Conservation (phyloP, 1,140 invertebrate species). For the Drosophila lowei region DNA sequence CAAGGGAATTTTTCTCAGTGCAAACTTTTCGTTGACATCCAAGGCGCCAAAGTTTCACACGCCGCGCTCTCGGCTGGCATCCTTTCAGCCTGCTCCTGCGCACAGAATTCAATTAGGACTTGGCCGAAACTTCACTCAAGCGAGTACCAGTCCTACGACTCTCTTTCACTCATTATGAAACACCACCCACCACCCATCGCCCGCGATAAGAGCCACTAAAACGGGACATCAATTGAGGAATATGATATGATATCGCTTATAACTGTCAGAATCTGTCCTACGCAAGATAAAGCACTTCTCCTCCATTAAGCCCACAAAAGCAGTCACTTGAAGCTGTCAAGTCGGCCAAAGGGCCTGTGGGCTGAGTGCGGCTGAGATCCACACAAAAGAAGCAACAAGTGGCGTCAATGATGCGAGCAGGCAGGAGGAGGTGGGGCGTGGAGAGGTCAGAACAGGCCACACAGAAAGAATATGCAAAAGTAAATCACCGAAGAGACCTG, state of each 20-base stretch:
- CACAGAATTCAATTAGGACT: slow-evolving; percentile 68
- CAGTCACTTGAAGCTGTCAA: slow-evolving; percentile 39
- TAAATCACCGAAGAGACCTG: slow-evolving; percentile 29
- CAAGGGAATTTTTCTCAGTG: slow-evolving; percentile 30
- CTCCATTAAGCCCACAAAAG: background rate
- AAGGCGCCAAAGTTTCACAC: slow-evolving; percentile 26
- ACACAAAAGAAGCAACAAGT: slow-evolving; percentile 41
- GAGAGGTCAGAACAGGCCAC: slow-evolving; percentile 18
- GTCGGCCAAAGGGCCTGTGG: background rate
- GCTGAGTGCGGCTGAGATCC: slow-evolving; percentile 5
- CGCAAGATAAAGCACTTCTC: slow-evolving; percentile 30
- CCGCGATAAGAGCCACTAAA: slow-evolving; percentile 9
- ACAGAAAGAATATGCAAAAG: slow-evolving; percentile 6
- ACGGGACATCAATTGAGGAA: slow-evolving; percentile 34
- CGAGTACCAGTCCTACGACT: slow-evolving; percentile 13
- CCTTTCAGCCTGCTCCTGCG: slow-evolving; percentile 67
- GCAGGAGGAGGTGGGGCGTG: slow-evolving; percentile 1
- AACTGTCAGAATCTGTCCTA: slow-evolving; percentile 48
- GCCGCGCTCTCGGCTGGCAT: slow-evolving; percentile 18
- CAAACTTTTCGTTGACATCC: slow-evolving; percentile 46
- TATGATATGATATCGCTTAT: slow-evolving; percentile 30
- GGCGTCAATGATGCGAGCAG: slow-evolving; percentile 22
- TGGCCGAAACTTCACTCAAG: slow-evolving; percentile 48
- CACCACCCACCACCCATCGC: background rate
- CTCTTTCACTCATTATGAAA: slow-evolving; percentile 27